These are phyloP conservation scores for Napeogenes sylphis DNA, from an alignment of 2,888 invertebrate species.

Conservation along the genomic window DNA sequence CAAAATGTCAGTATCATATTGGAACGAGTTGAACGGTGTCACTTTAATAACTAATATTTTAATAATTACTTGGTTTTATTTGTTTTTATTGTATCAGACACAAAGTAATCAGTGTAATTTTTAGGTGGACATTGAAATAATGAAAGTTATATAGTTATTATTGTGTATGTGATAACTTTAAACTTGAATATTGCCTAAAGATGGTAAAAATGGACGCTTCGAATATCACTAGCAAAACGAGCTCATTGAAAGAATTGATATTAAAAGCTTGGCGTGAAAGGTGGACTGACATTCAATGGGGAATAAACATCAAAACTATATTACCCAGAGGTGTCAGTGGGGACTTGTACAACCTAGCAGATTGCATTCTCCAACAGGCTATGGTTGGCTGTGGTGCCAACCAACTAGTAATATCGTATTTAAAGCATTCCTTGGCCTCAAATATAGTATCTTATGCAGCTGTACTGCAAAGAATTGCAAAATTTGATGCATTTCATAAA, in stretches of 20 bases:
- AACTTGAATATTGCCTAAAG: conserved; percentile 6
- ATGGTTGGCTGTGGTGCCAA: conserved; percentile 96
- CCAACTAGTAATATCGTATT: conserved; percentile 91
- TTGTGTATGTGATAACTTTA: conserved; percentile 3
- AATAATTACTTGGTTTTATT: too few relatives aligned
- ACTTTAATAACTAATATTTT: too few relatives aligned
- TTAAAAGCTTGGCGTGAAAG: conserved; percentile 95
- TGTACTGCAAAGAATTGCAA: conserved; percentile 90
- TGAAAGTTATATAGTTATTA: neutral
- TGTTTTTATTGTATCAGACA: too few relatives aligned
- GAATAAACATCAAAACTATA: conserved; percentile 95
- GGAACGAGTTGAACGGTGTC: too few relatives aligned
- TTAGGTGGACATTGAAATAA: neutral
- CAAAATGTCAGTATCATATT: too few relatives aligned
- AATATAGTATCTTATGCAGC: conserved; percentile 95
- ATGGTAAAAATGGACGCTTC: conserved; percentile 81
- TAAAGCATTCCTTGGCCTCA: conserved; percentile 93
- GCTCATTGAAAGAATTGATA: conserved; percentile 86
- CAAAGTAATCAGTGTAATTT: too few relatives aligned
- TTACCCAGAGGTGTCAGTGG: conserved; percentile 93
- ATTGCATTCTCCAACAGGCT: conserved; percentile 95
- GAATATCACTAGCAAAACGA: conserved; percentile 90
- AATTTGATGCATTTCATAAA: conserved; percentile 91
- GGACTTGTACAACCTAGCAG: conserved; percentile 95
- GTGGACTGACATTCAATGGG: conserved; percentile 97